Evolutionary conservation across 2,797 vertebrate genomes (phyloP).

Genomic region (Chiroxiphia lanceolata): DNA sequence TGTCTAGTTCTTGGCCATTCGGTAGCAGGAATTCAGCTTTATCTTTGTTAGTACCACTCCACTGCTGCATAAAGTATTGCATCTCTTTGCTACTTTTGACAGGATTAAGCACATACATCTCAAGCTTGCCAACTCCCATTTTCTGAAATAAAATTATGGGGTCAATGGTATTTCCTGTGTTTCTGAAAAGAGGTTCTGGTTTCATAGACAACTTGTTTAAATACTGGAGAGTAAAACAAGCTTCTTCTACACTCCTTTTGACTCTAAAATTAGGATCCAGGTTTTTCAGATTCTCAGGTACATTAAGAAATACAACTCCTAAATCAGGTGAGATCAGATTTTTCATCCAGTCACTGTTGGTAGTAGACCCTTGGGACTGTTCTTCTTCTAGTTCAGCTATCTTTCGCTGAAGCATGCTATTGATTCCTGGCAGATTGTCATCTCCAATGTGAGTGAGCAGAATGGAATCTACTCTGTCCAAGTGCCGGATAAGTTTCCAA

Average conservation of each 20-base stretch:
- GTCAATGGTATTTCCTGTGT: conserved; percentile 85
- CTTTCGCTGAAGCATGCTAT: conserved; percentile 95
- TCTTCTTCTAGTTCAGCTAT: conserved; percentile 93
- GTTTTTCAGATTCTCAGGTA: conserved; percentile 89
- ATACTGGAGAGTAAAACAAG: conserved; percentile 88
- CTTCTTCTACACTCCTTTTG: conserved; percentile 89
- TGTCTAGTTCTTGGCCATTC: conserved; percentile 91
- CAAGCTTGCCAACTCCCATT: conserved; percentile 97
- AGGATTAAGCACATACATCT: conserved; percentile 97
- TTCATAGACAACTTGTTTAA: conserved; percentile 91
- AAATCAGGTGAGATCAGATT: conserved; percentile 97
- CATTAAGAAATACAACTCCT: conserved; percentile 93
- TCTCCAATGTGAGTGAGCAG: conserved; percentile 94
- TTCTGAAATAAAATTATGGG: conserved; percentile 96
- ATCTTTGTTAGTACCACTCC: conserved; percentile 91
- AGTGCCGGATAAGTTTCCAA: conserved; percentile 96
- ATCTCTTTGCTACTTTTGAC: conserved; percentile 93
- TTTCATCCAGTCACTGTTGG: conserved; percentile 97
- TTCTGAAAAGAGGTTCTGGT: conserved; percentile 89
- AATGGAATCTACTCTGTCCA: conserved; percentile 95
- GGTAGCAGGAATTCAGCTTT: conserved; percentile 86
- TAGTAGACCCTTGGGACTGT: conserved; percentile 93
- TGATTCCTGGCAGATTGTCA: conserved; percentile 95
- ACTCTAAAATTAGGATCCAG: conserved; percentile 85
- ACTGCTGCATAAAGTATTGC: conserved; percentile 95